Percentiles rank a stretch among this genome's conserved stretches.
Evolutionary conservation across 2,888 invertebrate species (phyloP).

Genomic region (Ennomos quercinarius): DNA sequence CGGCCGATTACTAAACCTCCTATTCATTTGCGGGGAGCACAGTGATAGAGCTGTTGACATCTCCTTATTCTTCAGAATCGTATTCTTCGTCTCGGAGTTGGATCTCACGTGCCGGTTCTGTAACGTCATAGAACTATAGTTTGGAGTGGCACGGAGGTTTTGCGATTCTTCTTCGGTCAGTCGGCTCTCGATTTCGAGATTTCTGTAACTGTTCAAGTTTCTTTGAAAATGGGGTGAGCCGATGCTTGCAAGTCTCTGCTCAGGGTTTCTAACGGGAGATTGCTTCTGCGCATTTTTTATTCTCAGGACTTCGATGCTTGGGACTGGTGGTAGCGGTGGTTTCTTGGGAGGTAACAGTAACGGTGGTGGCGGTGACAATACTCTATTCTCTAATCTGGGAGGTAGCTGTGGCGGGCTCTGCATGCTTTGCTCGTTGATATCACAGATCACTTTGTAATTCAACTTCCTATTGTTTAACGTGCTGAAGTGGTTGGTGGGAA

Average conservation of each 20-base stretch:
- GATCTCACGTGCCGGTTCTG: constrained; percentile 78
- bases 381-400: constrained; percentile 72
- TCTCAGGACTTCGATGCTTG: constrained; percentile 86
- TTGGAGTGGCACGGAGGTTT: constrained; percentile 61
- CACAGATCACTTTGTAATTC: constrained; percentile 77
- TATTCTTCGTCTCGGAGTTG: constrained; percentile 78
- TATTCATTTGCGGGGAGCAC: constrained; percentile 85
- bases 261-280: constrained; percentile 73
- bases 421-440: constrained; percentile 70
- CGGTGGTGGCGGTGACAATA: constrained; percentile 80
- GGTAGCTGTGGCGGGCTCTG: constrained; percentile 83
- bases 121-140: constrained; percentile 74
- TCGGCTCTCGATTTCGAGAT: constrained; percentile 82
- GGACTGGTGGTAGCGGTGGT: constrained; percentile 90
- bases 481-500: constrained; percentile 74
- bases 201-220: constrained; percentile 84
- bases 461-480: constrained; percentile 77
- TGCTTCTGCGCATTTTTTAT: constrained; percentile 80
- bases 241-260: constrained; percentile 86
- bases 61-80: constrained; percentile 78
- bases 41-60: constrained; percentile 75
- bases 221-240: constrained; percentile 87
- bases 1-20: constrained; percentile 77
- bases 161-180: constrained; percentile 66
- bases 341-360: constrained; percentile 88